Evolutionary conservation across 2,888 invertebrate genomes (phyloP).

Genomic region (Coenonympha glycerion): DNA sequence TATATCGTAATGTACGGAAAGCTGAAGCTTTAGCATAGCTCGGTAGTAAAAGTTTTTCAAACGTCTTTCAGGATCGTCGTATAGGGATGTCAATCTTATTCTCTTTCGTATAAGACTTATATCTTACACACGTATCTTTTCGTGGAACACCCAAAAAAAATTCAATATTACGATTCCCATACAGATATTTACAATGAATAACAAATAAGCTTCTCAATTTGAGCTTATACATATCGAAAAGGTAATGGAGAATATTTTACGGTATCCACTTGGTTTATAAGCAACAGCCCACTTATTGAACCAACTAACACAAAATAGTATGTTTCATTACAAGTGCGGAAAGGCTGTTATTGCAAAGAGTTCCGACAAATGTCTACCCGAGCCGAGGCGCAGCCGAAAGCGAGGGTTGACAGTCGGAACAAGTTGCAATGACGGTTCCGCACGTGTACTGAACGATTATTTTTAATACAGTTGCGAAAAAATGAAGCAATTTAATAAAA

Average conservation of each 20-base stretch:
- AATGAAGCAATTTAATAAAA: too few relatives aligned
- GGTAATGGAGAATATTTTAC: neutral
- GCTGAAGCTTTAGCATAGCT: neutral
- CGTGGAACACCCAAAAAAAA: neutral
- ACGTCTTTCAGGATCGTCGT: neutral
- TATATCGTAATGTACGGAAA: too few relatives aligned
- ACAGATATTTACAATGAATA: neutral
- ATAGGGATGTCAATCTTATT: constrained; percentile 7
- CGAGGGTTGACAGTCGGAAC: too few relatives aligned
- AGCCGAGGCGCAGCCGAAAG: too few relatives aligned
- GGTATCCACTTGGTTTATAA: neutral
- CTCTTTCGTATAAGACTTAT: neutral
- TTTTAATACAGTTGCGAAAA: too few relatives aligned
- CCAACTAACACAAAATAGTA: neutral
- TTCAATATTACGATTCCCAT: neutral
- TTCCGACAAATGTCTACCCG: too few relatives aligned
- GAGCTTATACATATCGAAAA: constrained; percentile 6
- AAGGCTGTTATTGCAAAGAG: too few relatives aligned
- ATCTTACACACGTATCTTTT: neutral
- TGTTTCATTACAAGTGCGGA: too few relatives aligned
- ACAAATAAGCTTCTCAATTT: neutral
- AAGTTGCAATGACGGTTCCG: too few relatives aligned
- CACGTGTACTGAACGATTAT: too few relatives aligned
- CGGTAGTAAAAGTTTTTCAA: neutral
- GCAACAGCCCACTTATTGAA: neutral